Base-by-base conservation (phyloP, 92 coral and sea anemone genomes). In the Virgularia gustaviana region DNA sequence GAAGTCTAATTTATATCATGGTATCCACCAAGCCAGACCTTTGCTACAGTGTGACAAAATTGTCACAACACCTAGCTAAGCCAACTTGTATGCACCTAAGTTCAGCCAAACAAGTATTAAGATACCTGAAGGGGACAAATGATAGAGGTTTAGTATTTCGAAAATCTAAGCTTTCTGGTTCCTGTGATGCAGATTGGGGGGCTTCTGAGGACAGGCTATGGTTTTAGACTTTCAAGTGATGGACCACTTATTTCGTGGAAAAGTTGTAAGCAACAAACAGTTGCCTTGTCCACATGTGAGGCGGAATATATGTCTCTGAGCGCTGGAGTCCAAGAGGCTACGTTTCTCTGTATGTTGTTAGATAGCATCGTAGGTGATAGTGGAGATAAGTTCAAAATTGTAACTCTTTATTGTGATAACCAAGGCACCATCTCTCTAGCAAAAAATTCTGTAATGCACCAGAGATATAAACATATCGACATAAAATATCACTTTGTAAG, bases 101-200 rank as follows among this genome's bases (percentile, higher is more conserved):
- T 56, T 66, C 44, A 43, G 70, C 78, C 33, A 78, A 78, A 32
- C 78, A 78, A 29, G 83, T 68, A 32, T 63, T 78, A 18, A 67
- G 83, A 65, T 78, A 78, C 36, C 45, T 68, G 19, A 68, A 67
- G 83, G 83, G 77, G 35, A 78, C 77, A 27, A 38, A 37, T 13
- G 12, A 57, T 36, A 55, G 70, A 55, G 31, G 59, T 72, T 68
- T 78, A 25, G 68, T 38, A 63, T 78, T 78, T 68, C 16, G 43
- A 30, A 41, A 58, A 63, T 31, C 58, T 29, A 29, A 63, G 49
- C 71, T 75, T 8, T 36, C 30, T 70, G 81, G 75, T 45, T 62
- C 13, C 35, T 39, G 75, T 27, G 75, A 77, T 52, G 64, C 76
- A 45, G 81, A 77, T 36, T 65, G 75, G 65, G 79, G 66, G 10